Base-by-base conservation (phyloP, 2,797 vertebrate genomes). In the Garrulus glandarius region DNA sequence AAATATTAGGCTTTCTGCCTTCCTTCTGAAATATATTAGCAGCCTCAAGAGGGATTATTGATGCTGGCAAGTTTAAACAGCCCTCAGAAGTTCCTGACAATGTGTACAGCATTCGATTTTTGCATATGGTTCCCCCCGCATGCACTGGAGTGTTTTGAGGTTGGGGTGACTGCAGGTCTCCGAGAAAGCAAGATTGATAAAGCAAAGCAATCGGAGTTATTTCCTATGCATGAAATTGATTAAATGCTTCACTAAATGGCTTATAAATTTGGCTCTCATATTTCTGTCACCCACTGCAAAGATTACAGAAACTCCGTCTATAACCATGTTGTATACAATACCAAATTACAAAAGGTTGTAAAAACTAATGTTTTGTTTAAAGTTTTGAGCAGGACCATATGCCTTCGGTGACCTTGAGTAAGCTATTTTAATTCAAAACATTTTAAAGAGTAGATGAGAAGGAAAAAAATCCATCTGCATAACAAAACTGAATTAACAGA, bases 281-380 rank as follows among this genome's bases (percentile, higher is more conserved):
- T 98, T 98, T 98, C 98, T 98, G 98, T 98, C 98, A 98, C 98
- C 98, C 98, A 97, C 97, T 98, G 98, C 97, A 98, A 98, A 98
- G 98, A 98, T 98, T 98, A 98, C 97, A 98, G 98, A 97, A 98
- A 98, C 95, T 95, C 97, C 18, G n/a, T 97, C 96, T 96, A 97
- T 96, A 97, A 94, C 97, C 97, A 95, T 98, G 98, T 98, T 98
- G 98, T 98, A 97, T 98, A 98, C 98, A 98, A 98, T 98, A 98
- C 98, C 97, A 96, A 98, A 98, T 98, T 98, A 98, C 98, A 98
- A 98, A 98, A 98, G 98, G 98, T 98, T 98, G 98, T 98, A 98
- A 98, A 98, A 98, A 98, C 98, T 97, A 98, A 98, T 98, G 98
- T 98, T 98, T 98, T 98, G 98, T 98, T 98, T 98, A 98, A 98